phyloP scores from a whole-genome alignment of 2,113 vertebrate genomes.

The Mormoops blainvillei region DNA sequence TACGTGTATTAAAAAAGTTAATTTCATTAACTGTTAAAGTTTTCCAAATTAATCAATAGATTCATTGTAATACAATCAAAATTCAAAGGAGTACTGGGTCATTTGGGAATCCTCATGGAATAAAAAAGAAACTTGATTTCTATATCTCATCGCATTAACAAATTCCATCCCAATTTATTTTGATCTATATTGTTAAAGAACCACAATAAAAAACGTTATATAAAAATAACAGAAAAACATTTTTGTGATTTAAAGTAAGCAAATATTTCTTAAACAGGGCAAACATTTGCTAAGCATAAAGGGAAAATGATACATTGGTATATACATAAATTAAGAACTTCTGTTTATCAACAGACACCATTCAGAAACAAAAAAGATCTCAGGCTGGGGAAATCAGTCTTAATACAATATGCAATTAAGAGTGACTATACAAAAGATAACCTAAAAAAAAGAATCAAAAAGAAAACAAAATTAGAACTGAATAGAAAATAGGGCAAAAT shows the following conservation, averaged over 20 bases:
- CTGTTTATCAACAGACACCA: neutral
- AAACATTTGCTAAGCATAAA: neutral
- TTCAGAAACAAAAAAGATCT: neutral
- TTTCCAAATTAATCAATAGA: neutral
- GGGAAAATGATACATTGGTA: neutral
- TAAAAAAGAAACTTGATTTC: neutral
- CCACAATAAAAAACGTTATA: neutral
- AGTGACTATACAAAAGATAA: neutral
- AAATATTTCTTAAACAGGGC: neutral
- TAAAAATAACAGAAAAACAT: neutral
- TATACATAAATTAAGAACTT: neutral
- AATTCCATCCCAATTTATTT: neutral
- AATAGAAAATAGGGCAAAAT: neutral
- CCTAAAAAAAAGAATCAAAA: neutral
- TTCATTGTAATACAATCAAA: neutral
- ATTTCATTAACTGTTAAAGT: neutral
- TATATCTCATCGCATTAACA: neutral
- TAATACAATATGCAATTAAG: neutral
- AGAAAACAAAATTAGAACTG: no score
- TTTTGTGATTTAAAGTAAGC: neutral
- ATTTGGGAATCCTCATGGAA: neutral
- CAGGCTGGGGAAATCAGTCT: neutral
- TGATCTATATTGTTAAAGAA: neutral
- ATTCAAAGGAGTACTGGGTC: neutral
- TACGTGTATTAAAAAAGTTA: neutral